A percentile compares a stretch with the other conserved stretches of the same genome.
phyloP scores from a whole-genome alignment of 1,140 invertebrate species.

The Drosophila auraria region DNA sequence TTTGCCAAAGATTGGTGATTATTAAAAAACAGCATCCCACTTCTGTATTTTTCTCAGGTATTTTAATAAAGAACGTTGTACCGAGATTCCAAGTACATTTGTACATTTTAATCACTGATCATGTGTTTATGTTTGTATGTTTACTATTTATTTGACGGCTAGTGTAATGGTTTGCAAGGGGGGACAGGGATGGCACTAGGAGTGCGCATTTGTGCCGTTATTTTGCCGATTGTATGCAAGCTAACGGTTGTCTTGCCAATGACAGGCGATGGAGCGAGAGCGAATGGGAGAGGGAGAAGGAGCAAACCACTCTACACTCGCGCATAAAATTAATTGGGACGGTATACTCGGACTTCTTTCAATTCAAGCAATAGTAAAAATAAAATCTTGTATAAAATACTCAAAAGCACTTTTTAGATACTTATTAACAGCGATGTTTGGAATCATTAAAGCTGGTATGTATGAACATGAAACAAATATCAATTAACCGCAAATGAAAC shows the following conservation, averaged over 20 bases:
- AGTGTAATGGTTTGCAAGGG: neutral
- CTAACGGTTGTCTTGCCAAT: constrained; percentile 36
- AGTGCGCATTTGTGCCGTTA: constrained; percentile 10
- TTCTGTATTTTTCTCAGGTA: too few species aligned
- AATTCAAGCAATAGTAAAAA: neutral
- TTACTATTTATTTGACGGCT: neutral
- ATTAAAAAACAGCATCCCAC: too few species aligned
- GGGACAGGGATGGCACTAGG: constrained; percentile 14
- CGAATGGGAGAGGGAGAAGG: neutral
- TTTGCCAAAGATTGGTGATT: too few species aligned
- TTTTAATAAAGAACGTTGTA: too few species aligned
- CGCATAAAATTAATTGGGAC: neutral
- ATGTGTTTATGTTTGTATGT: neutral
- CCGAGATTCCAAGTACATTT: too few species aligned
- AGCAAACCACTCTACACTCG: neutral
- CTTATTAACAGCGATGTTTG: neutral
- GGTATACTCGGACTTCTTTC: neutral
- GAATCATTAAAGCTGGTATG: neutral
- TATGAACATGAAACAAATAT: constrained; percentile 29
- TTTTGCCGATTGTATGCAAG: constrained; percentile 18
- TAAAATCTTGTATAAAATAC: neutral
- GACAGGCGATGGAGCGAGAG: constrained; percentile 9
- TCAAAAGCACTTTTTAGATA: neutral
- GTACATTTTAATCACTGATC: too few species aligned
- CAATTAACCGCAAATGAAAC: constrained; percentile 22